Evolutionary conservation across 1,140 invertebrate species (phyloP).

Genomic region (Idris sp.): DNA sequence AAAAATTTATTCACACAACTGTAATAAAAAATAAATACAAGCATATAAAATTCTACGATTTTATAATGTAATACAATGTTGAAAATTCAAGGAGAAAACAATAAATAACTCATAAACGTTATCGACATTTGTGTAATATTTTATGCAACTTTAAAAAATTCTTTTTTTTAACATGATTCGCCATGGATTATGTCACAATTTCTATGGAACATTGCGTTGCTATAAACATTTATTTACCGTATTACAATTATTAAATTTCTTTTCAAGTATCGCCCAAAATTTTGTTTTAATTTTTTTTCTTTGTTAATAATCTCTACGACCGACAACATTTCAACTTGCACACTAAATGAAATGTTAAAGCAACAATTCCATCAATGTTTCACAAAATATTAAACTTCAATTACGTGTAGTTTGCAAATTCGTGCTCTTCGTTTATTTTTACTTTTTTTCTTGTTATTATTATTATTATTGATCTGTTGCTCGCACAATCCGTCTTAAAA

Average conservation of each 20-base stretch:
- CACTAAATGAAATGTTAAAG: constrained; percentile 35
- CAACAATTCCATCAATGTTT: constrained; percentile 30
- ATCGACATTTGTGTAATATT: constrained; percentile 55
- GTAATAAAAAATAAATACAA: constrained; percentile 62
- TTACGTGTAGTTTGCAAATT: constrained; percentile 42
- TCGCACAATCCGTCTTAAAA: constrained; percentile 36
- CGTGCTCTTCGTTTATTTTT: constrained; percentile 14
- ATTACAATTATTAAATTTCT: constrained; percentile 21
- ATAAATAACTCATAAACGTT: constrained; percentile 51
- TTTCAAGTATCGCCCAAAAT: constrained; percentile 15
- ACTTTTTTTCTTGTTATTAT: not conserved
- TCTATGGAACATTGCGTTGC: constrained; percentile 38
- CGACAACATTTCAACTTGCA: constrained; percentile 23
- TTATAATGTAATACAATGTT: constrained; percentile 55
- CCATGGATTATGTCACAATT: constrained; percentile 36
- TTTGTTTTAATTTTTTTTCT: too few relatives aligned
- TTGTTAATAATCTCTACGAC: constrained; percentile 41
- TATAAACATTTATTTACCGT: constrained; percentile 46
- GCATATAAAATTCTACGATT: constrained; percentile 60
- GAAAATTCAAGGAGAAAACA: constrained; percentile 50
- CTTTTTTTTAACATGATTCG: constrained; percentile 33
- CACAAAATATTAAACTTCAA: constrained; percentile 30
- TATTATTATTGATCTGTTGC: constrained; percentile 22
- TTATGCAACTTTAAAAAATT: constrained; percentile 60
- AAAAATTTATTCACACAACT: constrained; percentile 60